Base-by-base conservation (phyloP, 2,113 vertebrate genomes). In the Mirza zaza region DNA sequence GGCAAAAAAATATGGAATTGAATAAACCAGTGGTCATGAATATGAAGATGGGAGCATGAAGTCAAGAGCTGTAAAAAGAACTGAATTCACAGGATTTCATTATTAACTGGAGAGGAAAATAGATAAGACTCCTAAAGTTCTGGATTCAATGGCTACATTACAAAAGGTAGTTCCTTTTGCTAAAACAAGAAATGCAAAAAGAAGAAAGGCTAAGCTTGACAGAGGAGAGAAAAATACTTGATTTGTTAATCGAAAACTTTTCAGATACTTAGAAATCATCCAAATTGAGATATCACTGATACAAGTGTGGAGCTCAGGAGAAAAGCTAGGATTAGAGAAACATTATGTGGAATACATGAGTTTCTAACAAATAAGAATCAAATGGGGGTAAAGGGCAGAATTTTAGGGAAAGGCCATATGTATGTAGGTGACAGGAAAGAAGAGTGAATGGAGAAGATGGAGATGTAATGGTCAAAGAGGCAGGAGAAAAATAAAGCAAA, bases 291-390 rank as follows among this genome's bases (percentile, higher is more conserved):
- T 55, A 55, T 32, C 29, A 50, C 55, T 5, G 57, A 45, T 6
- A 83, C 1, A 9, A 23, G 13, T 23, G 9, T 75, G 2, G 48
- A 67, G 5, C 75, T 94, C 57, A 8, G 5, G 17, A 61, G 21
- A 83, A 25, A 87, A 17, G 4, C 0, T 52, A 17, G 42, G 65
- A 50, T 11, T 14, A 70, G 59, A 65, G 20, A 87, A 84, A 63
- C 3, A 34, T 3, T 3, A 32, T 39, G 8, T 36, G 0, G 1
- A 20, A 9, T 12, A 10, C 5, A 6, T 27, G 55, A 27, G 5
- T 23, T 63, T 0, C 34, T 34, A 36, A 77, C 8, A 23, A 83
- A 45, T 13, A 11, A 63, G 15, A 77, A 45, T 5, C 20, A 9
- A 70, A 36, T 76, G 5, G 55, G 8, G 8, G 3, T 45, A 83